A percentile compares a stretch with the other conserved stretches of the same genome.
phyloP scores from a whole-genome alignment of 2,113 vertebrate species.

The Brachyhypopomus gauderio region DNA sequence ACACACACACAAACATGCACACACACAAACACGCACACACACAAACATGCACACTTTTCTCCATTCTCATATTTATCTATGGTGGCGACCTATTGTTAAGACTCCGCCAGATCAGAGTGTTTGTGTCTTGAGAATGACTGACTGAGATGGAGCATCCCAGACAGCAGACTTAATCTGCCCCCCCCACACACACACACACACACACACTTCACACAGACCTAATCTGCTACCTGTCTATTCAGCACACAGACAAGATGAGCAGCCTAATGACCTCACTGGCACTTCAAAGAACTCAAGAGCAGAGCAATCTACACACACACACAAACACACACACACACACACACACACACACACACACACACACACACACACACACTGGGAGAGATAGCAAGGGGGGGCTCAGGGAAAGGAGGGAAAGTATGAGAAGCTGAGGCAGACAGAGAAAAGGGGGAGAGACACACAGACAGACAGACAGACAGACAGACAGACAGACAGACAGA shows the following conservation, averaged over 20 bases:
- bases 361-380: too few species aligned
- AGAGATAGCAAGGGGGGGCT: too few species aligned
- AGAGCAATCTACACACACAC: background rate
- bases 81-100: too few species aligned
- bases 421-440: slow-evolving; percentile 10
- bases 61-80: too few species aligned
- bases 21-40: too few species aligned
- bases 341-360: too few species aligned
- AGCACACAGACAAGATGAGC: slow-evolving; percentile 2
- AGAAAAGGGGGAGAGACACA: slow-evolving; percentile 14
- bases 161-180: background rate
- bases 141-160: background rate
- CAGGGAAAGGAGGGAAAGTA: background rate
- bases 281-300: background rate
- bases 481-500: background rate
- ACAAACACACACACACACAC: too few species aligned
- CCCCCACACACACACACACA: background rate
- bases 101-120: too few species aligned
- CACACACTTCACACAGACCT: background rate
- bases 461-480: background rate
- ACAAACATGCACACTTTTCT: too few species aligned
- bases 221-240: slow-evolving; percentile 7
- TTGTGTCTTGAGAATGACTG: background rate
- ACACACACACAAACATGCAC: too few species aligned
- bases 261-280: background rate